Evolutionary conservation across 1,140 invertebrate species (phyloP), one percentile per base, ranked within the genome.

Genomic region (Meloidogyne exigua): DNA sequence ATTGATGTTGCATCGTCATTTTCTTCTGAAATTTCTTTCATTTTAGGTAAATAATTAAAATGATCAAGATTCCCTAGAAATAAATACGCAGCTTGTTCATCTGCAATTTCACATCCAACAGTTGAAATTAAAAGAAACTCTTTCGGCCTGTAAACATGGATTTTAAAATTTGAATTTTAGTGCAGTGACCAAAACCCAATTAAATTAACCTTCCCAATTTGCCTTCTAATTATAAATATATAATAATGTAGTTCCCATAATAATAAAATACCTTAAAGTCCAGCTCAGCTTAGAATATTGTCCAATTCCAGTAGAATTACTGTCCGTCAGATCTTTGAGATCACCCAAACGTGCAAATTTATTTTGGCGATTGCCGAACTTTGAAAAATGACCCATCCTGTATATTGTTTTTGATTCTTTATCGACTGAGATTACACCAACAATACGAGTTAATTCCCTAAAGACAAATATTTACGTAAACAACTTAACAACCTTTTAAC

Each of bases 381-480:
- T n/a, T 15, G 28, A 42, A n/a, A 62, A 62, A 11, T 71, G 62
- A 2, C 69, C 69, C 11, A 71, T 71, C 25, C 69, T 44, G 28
- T 71, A 71, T 15, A 71, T 71, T 7, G 69, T 57, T 18, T 18
- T 15, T 1, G 69, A 71, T 26, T 44, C 69, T 15, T 26, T 71
- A 9, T 71, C 69, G 21, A 71, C 69, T 9, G 69, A 71, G 28
- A 71, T 21, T 25, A 71, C 69, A 62, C 23, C 69, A 32, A 71
- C 39, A 42, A 71, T n/a, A 5, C 69, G 39, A 42, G 69, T 44
- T 25, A 71, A 71, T 57, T 71, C 25, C 9, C 69, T 71, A 21
- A 0, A 57, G 21, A 57, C 3, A 0, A n/a, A 7, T n/a, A n/a
- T n/a, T n/a, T 57, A 5, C n/a, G 18, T 15, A 5, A 39, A 39